Evolutionary conservation across 2,797 vertebrate genomes (phyloP).

Genomic region (Myioborus melanocephalus): DNA sequence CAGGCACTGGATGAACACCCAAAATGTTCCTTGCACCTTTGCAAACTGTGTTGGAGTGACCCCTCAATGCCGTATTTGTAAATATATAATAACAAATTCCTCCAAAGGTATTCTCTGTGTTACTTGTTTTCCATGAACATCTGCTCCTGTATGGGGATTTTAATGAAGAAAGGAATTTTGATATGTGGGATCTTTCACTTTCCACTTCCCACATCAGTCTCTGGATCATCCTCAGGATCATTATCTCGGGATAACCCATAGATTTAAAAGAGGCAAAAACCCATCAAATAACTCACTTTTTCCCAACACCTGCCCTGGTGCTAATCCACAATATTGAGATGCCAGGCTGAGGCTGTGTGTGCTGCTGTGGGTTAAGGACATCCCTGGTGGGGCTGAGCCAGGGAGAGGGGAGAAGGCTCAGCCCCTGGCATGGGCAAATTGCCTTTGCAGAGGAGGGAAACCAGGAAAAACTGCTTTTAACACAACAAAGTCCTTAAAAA

Average conservation of each 20-base stretch:
- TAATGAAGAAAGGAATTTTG: accelerated
- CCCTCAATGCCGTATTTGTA: not conserved
- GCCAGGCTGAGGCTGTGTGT: not conserved
- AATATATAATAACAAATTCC: not conserved
- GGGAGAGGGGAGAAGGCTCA: not conserved
- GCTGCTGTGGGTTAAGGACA: accelerated
- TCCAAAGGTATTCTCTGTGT: not conserved
- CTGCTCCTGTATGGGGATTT: not conserved
- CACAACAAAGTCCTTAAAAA: not conserved
- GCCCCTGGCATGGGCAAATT: not conserved
- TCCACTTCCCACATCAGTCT: not conserved
- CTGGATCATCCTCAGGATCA: not conserved
- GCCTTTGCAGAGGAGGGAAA: not conserved
- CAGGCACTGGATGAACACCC: not conserved
- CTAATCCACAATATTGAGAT: not conserved
- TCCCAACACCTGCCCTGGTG: not conserved
- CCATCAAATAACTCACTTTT: not conserved
- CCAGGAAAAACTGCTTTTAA: not conserved
- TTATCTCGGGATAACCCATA: not conserved
- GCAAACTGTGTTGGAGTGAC: not conserved
- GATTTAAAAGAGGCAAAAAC: not conserved
- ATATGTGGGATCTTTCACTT: not conserved
- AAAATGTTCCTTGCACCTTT: not conserved
- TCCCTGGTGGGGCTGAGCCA: not conserved
- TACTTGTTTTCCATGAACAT: not conserved